These are phyloP conservation scores for Bellardia bayeri DNA, from an alignment of 2,888 invertebrate genomes.

Conservation along the genomic window DNA sequence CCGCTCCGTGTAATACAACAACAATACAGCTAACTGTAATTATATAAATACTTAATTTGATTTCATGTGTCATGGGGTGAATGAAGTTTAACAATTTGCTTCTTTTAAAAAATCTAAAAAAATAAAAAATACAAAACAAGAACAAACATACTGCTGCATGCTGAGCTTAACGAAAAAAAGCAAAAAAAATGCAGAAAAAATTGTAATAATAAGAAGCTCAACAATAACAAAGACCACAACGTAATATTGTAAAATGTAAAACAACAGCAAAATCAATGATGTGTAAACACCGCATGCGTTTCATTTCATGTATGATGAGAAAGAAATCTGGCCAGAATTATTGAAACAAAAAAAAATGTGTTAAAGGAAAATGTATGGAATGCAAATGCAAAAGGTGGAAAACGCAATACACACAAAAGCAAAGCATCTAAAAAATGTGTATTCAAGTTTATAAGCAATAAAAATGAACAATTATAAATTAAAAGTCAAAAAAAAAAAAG, in stretches of 20 bases:
- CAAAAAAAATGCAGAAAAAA: too few species aligned
- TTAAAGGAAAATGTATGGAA: too few species aligned
- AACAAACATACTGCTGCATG: background rate
- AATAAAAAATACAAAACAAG: background rate
- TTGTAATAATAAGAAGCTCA: too few species aligned
- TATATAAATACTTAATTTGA: background rate
- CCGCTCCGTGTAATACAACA: background rate
- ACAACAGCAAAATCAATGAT: constrained; percentile 63
- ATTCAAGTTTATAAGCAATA: background rate
- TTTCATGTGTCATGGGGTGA: constrained; percentile 28
- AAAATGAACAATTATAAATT: background rate
- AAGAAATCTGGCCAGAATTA: constrained; percentile 43
- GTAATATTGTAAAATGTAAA: constrained; percentile 36
- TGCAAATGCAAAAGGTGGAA: too few species aligned
- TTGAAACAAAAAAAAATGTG: background rate
- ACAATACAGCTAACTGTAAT: too few species aligned
- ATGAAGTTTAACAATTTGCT: constrained; percentile 31
- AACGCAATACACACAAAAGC: background rate
- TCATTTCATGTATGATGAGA: constrained; percentile 27
- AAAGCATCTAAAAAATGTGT: background rate
- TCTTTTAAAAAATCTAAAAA: constrained; percentile 31
- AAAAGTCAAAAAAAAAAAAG: too few species aligned
- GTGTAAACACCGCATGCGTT: constrained; percentile 69
- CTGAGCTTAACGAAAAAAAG: too few species aligned
- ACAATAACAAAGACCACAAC: constrained; percentile 6